A percentile compares a stretch with the other conserved stretches of the same genome.
phyloP scores from a whole-genome alignment of 2,797 vertebrate genomes.

The Odontamblyopus lacepedii region DNA sequence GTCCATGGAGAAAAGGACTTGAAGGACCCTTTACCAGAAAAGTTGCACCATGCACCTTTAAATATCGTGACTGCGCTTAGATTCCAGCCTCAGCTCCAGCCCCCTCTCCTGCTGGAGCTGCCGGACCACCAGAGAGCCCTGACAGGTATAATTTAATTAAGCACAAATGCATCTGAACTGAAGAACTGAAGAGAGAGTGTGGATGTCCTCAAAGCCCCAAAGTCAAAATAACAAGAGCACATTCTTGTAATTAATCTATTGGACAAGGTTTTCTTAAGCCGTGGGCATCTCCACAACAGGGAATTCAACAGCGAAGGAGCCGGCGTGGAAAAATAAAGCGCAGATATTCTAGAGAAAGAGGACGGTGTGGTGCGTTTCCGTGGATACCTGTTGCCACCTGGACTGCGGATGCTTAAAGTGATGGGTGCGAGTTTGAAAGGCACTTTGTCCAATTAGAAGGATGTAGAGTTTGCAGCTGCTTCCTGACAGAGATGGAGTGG shows the following conservation, averaged over 20 bases:
- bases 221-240: conserved; percentile 32
- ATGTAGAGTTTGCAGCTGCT: conserved; percentile 27
- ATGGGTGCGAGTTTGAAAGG: conserved; percentile 85
- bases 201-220: conserved; percentile 21
- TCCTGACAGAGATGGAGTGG: conserved; percentile 91
- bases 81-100: background rate
- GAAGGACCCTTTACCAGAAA: no score
- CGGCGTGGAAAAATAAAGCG: conserved; percentile 33
- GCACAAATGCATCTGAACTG: background rate
- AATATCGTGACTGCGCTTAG: no score
- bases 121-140: conserved; percentile 7
- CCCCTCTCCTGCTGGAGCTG: background rate
- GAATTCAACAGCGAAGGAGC: conserved; percentile 16
- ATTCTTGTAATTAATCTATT: conserved; percentile 40
- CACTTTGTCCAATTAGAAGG: conserved; percentile 95
- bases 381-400: conserved; percentile 68
- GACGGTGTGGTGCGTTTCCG: conserved; percentile 16
- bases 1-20: no score
- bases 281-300: conserved; percentile 41
- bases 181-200: conserved; percentile 6
- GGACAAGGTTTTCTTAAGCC: conserved; percentile 25
- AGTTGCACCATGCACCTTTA: no score
- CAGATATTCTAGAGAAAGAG: conserved; percentile 27
- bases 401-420: conserved; percentile 77
- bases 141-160: conserved; percentile 13